These are phyloP conservation scores for Drosophila athabasca DNA, from an alignment of 1,140 invertebrate species.

Conservation along the genomic window DNA sequence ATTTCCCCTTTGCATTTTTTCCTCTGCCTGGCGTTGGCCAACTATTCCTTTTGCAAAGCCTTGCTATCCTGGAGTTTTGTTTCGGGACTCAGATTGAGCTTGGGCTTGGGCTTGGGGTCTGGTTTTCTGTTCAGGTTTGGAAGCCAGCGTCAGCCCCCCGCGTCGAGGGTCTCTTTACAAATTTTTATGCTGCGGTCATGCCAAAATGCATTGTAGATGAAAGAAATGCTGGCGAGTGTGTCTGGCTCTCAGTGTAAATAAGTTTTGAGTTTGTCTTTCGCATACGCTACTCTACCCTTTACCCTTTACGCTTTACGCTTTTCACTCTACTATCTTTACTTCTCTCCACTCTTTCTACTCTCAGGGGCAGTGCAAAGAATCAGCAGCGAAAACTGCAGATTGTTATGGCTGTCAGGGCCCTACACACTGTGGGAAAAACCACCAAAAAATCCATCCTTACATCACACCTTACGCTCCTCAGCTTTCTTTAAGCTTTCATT, in stretches of 20 bases:
- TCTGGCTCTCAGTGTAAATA: slow-evolving; percentile 37
- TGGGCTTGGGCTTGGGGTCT: background rate
- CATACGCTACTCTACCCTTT: too few relatives aligned
- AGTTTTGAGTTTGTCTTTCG: slow-evolving; percentile 49
- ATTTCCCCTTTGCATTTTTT: slow-evolving; percentile 53
- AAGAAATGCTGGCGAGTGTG: slow-evolving; percentile 19
- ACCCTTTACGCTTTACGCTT: too few relatives aligned
- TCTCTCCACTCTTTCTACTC: background rate
- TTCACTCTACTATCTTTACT: too few relatives aligned
- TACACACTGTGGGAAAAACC: slow-evolving; percentile 14
- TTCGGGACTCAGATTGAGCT: slow-evolving; percentile 8
- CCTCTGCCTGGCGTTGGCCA: slow-evolving; percentile 33
- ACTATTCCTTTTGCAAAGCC: slow-evolving; percentile 27
- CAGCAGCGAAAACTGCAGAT: slow-evolving; percentile 50
- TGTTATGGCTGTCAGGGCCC: slow-evolving; percentile 49
- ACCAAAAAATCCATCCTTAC: background rate
- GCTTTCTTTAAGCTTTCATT: too few relatives aligned
- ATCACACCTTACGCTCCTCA: background rate
- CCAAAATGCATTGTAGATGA: slow-evolving; percentile 57
- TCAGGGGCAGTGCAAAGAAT: slow-evolving; percentile 20
- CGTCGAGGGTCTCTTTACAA: slow-evolving; percentile 42
- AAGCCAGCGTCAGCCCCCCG: slow-evolving; percentile 6
- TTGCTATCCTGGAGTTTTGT: slow-evolving; percentile 32
- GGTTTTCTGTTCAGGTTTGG: slow-evolving; percentile 32
- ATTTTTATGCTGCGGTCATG: slow-evolving; percentile 44